Percentiles rank a stretch among this genome's conserved stretches.
These are phyloP conservation scores for Troides oblongomaculatus DNA, from an alignment of 2,888 invertebrate species.

Conservation along the genomic window DNA sequence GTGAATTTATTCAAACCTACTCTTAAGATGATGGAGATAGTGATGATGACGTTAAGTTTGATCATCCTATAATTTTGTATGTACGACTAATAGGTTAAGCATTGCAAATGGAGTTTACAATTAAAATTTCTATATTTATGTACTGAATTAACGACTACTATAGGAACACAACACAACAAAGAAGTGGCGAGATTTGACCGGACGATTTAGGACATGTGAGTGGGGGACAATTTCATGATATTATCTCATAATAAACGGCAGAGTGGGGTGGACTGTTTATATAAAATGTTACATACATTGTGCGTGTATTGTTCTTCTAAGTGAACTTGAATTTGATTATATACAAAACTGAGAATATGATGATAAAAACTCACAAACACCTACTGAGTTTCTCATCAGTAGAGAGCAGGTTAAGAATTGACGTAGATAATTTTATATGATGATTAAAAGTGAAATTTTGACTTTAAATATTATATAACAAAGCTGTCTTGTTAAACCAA, in stretches of 20 bases:
- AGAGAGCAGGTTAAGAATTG: no score
- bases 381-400: no score
- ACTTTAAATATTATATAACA: no score
- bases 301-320: background rate
- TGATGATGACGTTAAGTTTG: no score
- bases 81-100: background rate
- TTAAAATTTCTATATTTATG: background rate
- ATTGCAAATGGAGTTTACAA: background rate
- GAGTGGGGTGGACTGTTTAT: conserved; percentile 35
- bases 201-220: conserved; percentile 61
- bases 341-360: background rate
- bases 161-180: conserved; percentile 71
- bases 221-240: conserved; percentile 50
- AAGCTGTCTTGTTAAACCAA: no score
- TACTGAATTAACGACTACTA: conserved; percentile 64
- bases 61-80: background rate
- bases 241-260: conserved; percentile 45
- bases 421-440: no score
- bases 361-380: no score
- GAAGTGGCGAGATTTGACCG: conserved; percentile 63
- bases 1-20: no score
- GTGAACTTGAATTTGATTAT: background rate
- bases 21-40: no score
- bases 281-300: background rate
- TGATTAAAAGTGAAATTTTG: no score